Evolutionary conservation across 2,888 invertebrate genomes (phyloP), one percentile per base, ranked within the genome.

Genomic region (Micoletzkya japonica): DNA sequence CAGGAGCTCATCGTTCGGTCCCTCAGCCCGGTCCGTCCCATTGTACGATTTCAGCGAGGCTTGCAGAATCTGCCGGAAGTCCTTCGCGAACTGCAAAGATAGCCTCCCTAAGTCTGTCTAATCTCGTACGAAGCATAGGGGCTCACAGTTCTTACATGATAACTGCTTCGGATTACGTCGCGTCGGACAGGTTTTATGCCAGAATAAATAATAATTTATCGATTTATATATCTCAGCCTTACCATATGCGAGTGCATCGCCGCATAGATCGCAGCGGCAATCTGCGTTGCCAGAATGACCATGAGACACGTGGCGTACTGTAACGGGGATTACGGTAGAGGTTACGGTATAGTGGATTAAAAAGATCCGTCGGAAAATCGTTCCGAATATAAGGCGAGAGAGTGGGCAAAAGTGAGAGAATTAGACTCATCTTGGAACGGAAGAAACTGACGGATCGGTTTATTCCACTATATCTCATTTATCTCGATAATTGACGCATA

Each of bases 231-330:
- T 14, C 6, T n/a, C 7, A 36, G 36, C 52, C 74, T 70, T 56
- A 84, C 83, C 79, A 81, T 78, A 70, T 83, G 78, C 72, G 79
- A 80, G 72, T 84, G 83, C 68, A 84, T 73, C 58, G 81, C 82
- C 0, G 85, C 85, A 61, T 85, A 85, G 59, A 85, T 83, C 28
- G 81, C 84, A 1, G 82, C 82, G 1, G 83, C 81, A 10, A 85
- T 82, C 76, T 85, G 84, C 14, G 77, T 76, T 0, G 85, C 84
- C 34, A 85, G 73, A 37, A 85, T 84, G n/a, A 82, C 28, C 85
- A 85, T 85, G 24, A 85, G 69, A 70, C 81, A 84, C 10, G 81
- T 82, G 3, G 83, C 85, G 59, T 84, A 84, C 83, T 84, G 72
- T 70, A 81, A 76, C 39, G n/a, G n/a, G n/a, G n/a, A n/a, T n/a